Conservation (phyloP, 2,797 vertebrate species). For the Platyrinchus mystaceus region DNA sequence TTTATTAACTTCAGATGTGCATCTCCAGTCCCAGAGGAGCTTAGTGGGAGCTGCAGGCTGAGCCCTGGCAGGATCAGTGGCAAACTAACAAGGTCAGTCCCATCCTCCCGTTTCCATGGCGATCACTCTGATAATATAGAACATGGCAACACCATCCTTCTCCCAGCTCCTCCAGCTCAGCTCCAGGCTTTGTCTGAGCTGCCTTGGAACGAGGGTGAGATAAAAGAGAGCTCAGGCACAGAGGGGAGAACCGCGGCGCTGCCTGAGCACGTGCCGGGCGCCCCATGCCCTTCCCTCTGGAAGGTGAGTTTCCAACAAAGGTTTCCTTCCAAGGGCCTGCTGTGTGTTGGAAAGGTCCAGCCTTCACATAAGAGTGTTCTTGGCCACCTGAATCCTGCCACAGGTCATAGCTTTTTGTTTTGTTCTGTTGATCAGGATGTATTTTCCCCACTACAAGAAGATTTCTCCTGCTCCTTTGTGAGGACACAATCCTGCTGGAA, state of each 20-base stretch:
- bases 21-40: constrained; percentile 3
- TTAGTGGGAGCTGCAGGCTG: background rate
- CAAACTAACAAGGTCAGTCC: constrained; percentile 38
- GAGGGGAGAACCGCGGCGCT: background rate
- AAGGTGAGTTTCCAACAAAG: background rate
- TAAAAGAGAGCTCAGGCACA: background rate
- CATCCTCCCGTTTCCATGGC: constrained; percentile 53
- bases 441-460: background rate
- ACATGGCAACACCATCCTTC: constrained; percentile 12
- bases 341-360: background rate
- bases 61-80: constrained; percentile 33
- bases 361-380: background rate
- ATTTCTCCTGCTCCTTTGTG: background rate
- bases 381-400: background rate
- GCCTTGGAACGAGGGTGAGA: background rate
- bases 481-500: background rate
- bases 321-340: background rate
- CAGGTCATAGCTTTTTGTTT: fast-evolving
- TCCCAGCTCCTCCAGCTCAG: background rate
- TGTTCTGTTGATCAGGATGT: background rate
- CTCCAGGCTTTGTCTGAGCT: constrained; percentile 8
- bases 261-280: fast-evolving
- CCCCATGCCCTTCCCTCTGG: background rate
- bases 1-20: constrained; percentile 2
- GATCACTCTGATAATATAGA: background rate